Percentiles rank a stretch among this genome's conserved stretches.
Conservation (phyloP, 2,888 invertebrate genomes). For the Plagodis dolabraria region DNA sequence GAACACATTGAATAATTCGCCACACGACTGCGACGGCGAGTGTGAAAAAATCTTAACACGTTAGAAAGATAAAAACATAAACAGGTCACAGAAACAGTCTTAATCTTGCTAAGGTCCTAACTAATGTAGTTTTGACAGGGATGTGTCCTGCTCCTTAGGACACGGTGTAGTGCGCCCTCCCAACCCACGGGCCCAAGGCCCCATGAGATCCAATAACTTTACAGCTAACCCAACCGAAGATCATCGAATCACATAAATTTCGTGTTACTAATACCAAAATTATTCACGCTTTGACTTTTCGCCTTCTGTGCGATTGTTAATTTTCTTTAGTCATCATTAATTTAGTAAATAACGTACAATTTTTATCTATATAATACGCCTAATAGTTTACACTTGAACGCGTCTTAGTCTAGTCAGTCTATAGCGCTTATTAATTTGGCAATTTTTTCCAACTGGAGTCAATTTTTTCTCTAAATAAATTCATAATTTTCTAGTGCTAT, state of each 20-base stretch:
- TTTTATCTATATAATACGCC: constrained; percentile 82
- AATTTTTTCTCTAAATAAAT: constrained; percentile 64
- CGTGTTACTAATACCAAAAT: constrained; percentile 63
- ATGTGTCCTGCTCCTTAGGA: constrained; percentile 84
- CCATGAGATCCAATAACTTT: constrained; percentile 75
- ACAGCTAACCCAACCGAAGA: constrained; percentile 69
- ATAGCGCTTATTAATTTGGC: constrained; percentile 84
- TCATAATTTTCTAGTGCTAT: constrained; percentile 60
- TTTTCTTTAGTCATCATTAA: constrained; percentile 59
- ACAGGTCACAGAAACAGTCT: constrained; percentile 86
- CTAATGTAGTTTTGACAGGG: constrained; percentile 81
- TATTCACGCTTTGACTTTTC: constrained; percentile 68
- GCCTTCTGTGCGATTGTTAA: constrained; percentile 55
- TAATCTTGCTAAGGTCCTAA: constrained; percentile 83
- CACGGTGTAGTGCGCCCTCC: constrained; percentile 76
- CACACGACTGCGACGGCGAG: constrained; percentile 46
- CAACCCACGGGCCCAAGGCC: constrained; percentile 57
- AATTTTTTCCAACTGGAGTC: constrained; percentile 62
- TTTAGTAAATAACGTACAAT: constrained; percentile 77
- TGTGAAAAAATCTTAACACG: constrained; percentile 66
- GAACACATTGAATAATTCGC: constrained; percentile 80
- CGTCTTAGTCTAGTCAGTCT: constrained; percentile 84
- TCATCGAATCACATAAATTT: constrained; percentile 76
- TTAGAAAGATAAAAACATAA: constrained; percentile 82
- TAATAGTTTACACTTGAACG: constrained; percentile 83